phyloP scores from a whole-genome alignment of 2,113 vertebrate species.

The Phrynosoma platyrhinos region DNA sequence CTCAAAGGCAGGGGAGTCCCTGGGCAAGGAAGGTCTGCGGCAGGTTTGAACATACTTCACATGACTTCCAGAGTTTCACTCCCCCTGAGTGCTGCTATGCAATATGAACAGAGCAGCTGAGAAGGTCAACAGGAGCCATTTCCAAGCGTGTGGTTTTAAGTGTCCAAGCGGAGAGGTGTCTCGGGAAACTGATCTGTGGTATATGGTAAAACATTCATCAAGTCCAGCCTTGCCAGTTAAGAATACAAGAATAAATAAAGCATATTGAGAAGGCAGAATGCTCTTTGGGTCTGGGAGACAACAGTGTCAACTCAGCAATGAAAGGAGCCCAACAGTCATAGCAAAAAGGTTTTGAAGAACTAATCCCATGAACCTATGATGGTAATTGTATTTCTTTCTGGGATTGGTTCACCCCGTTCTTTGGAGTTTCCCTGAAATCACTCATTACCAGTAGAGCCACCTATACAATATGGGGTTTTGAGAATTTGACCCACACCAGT shows the following conservation, averaged over 20 bases:
- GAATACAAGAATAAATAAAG: too few relatives aligned
- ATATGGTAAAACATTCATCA: not conserved
- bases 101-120: conserved; percentile 36
- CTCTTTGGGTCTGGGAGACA: too few relatives aligned
- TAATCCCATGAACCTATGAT: too few relatives aligned
- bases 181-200: not conserved
- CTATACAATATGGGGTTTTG: not conserved
- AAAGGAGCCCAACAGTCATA: not conserved
- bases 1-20: not conserved
- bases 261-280: too few relatives aligned
- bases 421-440: too few relatives aligned
- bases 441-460: not conserved
- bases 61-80: not conserved
- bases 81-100: too few relatives aligned
- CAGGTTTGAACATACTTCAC: not conserved
- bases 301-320: not conserved
- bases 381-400: not conserved
- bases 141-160: conserved; percentile 5
- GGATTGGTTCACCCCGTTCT: not conserved
- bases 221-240: not conserved
- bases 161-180: not conserved
- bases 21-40: not conserved
- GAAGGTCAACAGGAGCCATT: conserved; percentile 30
- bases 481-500: not conserved
- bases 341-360: not conserved